Conservation (phyloP, 2,888 invertebrate genomes). For the Ophion obscuratus region DNA sequence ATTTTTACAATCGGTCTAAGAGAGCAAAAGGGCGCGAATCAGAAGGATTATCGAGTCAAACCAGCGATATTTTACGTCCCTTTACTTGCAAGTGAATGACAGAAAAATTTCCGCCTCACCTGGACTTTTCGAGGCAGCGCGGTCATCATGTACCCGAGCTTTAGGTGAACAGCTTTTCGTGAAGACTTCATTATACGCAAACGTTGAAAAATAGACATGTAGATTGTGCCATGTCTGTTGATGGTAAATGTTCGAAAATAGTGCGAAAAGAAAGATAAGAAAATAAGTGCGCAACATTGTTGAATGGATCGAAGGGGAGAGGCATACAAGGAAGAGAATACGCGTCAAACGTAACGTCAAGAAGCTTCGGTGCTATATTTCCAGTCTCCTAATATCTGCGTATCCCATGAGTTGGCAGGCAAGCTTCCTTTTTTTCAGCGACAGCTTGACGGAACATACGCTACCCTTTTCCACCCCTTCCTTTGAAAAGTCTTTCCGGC, state of each 20-base stretch:
- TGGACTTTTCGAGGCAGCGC: constrained; percentile 10
- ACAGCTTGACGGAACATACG: constrained; percentile 83
- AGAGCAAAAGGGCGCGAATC: constrained; percentile 1
- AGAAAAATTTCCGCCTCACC: constrained; percentile 13
- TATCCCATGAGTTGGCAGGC: constrained; percentile 83
- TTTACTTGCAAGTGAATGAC: neutral
- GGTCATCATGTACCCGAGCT: constrained; percentile 7
- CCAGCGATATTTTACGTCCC: neutral
- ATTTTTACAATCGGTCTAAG: constrained; percentile 34
- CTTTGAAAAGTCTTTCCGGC: constrained; percentile 22
- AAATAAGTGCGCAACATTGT: constrained; percentile 43
- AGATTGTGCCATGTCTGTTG: constrained; percentile 1
- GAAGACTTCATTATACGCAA: constrained; percentile 13
- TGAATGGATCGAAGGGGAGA: constrained; percentile 66
- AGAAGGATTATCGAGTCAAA: neutral
- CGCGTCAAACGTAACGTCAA: constrained; percentile 27
- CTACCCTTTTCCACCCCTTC: constrained; percentile 72
- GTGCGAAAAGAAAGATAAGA: constrained; percentile 16
- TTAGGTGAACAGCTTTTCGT: constrained; percentile 7
- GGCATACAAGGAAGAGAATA: constrained; percentile 32
- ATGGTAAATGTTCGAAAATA: neutral
- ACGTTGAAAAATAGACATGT: constrained; percentile 33
- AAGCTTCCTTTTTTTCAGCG: constrained; percentile 80
- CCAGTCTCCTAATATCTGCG: constrained; percentile 80
- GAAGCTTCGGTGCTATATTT: constrained; percentile 78